A percentile compares a stretch with the other conserved stretches of the same genome.
These are phyloP conservation scores for Pachyramphus minor DNA, from an alignment of 2,113 vertebrate species.

Conservation along the genomic window DNA sequence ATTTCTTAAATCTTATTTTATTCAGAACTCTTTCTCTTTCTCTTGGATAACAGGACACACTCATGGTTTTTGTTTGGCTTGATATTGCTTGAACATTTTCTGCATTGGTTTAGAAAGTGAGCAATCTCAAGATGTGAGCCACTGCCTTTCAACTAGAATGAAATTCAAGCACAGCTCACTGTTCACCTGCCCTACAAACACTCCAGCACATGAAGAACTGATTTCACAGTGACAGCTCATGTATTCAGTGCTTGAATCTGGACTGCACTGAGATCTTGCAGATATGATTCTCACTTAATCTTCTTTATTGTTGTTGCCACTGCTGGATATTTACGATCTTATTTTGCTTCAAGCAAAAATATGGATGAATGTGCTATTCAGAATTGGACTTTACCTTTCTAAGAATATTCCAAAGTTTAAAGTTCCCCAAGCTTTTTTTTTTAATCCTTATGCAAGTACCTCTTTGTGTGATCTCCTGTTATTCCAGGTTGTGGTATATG, in stretches of 20 bases:
- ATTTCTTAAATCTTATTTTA: background rate
- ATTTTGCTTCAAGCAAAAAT: background rate
- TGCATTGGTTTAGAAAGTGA: background rate
- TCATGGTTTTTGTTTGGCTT: background rate
- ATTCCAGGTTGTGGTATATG: conserved; percentile 54
- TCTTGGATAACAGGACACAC: background rate
- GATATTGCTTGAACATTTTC: background rate
- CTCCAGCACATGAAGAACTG: background rate
- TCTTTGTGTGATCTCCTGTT: background rate
- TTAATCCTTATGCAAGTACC: background rate
- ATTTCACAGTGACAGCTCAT: background rate
- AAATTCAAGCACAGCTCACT: background rate
- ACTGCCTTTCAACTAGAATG: background rate
- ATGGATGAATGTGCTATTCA: background rate
- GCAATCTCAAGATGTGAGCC: background rate
- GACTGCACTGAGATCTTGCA: background rate
- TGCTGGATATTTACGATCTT: background rate
- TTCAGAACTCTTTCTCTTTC: background rate
- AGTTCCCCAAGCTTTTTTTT: background rate
- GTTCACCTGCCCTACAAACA: background rate
- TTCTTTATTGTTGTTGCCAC: background rate
- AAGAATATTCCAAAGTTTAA: background rate
- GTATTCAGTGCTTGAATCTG: background rate
- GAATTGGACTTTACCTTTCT: background rate
- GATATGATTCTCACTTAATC: background rate